Conservation (phyloP, 2,113 vertebrate genomes). For the Actenoides hombroni region DNA sequence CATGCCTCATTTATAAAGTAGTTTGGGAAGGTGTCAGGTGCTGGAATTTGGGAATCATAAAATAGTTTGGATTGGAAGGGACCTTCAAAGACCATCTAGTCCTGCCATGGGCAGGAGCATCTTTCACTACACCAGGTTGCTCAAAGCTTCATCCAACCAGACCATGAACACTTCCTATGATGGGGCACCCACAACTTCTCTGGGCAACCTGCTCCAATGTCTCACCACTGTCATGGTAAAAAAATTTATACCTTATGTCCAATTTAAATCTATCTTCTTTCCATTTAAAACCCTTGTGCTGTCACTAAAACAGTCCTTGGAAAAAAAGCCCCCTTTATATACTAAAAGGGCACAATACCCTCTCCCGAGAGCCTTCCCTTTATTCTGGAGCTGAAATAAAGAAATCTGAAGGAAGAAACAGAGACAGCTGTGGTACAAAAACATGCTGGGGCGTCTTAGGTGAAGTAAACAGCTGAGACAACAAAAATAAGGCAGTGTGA, state of each 20-base stretch:
- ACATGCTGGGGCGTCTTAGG: rapidly evolving
- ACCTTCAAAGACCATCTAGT: background rate
- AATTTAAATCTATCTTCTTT: background rate
- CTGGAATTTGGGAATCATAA: background rate
- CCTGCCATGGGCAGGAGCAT: background rate
- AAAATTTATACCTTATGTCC: too few relatives aligned
- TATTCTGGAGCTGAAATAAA: background rate
- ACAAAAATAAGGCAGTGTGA: rapidly evolving
- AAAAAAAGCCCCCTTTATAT: background rate
- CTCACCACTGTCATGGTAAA: background rate
- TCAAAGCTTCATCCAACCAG: background rate
- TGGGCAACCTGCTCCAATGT: background rate
- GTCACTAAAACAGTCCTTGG: background rate
- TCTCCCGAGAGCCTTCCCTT: background rate
- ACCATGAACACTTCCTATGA: background rate
- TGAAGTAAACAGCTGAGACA: background rate
- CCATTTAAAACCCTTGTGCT: background rate
- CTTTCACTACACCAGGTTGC: background rate
- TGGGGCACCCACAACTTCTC: background rate
- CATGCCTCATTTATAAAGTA: rapidly evolving
- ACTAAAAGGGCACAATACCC: background rate
- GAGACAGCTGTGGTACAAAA: background rate
- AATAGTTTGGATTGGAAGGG: background rate
- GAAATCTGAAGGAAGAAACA: background rate
- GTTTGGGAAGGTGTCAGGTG: background rate